Conservation (phyloP, 1,140 invertebrate genomes). For the Lucilia sericata region DNA sequence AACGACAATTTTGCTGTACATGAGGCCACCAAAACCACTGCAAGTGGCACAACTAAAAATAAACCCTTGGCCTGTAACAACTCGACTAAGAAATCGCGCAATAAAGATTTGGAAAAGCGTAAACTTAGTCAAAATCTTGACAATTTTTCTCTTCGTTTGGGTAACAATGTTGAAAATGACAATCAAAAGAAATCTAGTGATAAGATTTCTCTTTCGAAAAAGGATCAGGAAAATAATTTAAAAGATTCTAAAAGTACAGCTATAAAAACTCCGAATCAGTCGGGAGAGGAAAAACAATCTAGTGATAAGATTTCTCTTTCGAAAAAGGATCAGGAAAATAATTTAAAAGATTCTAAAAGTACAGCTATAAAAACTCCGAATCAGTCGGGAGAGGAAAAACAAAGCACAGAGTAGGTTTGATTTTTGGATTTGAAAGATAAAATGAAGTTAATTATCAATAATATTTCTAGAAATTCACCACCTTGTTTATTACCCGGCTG, state of each 20-base stretch:
- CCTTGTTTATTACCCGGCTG: conserved; percentile 65
- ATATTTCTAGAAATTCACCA: conserved; percentile 57
- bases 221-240: conserved; percentile 50
- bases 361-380: conserved; percentile 51
- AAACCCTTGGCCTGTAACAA: neutral
- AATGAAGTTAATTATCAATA: too few relatives aligned
- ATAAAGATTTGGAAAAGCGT: conserved; percentile 65
- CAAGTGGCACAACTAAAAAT: conserved; percentile 7
- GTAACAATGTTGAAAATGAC: conserved; percentile 68
- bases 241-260: conserved; percentile 46
- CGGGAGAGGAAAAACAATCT: conserved; percentile 63
- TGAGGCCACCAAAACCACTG: conserved; percentile 49
- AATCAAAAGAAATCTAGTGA: conserved; percentile 53
- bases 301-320: conserved; percentile 55
- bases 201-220: conserved; percentile 53
- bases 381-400: conserved; percentile 65
- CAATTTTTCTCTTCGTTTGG: conserved; percentile 71
- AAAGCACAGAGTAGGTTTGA: conserved; percentile 59
- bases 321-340: conserved; percentile 52
- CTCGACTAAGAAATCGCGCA: conserved; percentile 55
- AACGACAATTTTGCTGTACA: conserved; percentile 69
- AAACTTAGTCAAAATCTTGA: conserved; percentile 68
- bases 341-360: conserved; percentile 46
- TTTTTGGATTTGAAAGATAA: too few relatives aligned
- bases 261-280: conserved; percentile 56